These are phyloP conservation scores for Porites lutea DNA, from an alignment of 64 coral and sea anemone genomes.

Conservation along the genomic window DNA sequence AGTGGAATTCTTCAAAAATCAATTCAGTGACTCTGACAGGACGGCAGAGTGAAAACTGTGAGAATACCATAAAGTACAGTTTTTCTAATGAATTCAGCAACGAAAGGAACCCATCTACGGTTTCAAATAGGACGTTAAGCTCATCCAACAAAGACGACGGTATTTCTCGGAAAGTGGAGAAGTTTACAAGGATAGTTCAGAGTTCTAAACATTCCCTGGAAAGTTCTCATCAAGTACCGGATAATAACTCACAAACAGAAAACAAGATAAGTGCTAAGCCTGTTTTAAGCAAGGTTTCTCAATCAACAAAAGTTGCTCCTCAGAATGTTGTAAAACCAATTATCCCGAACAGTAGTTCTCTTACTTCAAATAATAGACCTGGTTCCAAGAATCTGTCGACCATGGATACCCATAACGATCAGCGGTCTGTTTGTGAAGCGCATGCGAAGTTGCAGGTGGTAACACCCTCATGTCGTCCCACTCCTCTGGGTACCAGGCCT, in stretches of 20 bases:
- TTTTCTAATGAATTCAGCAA: not conserved
- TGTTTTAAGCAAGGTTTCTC: not conserved
- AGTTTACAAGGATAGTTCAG: slow-evolving; percentile 17
- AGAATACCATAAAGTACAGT: not conserved
- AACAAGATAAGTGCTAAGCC: not conserved
- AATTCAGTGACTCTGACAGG: not conserved
- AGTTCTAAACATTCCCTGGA: not conserved
- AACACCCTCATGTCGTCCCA: slow-evolving; percentile 20
- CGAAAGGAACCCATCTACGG: not conserved
- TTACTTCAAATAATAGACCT: not conserved
- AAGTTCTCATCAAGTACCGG: not conserved
- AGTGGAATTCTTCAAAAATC: not conserved
- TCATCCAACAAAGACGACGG: not conserved
- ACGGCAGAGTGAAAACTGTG: not conserved
- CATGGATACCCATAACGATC: not conserved
- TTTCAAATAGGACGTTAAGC: not conserved
- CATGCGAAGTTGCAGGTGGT: slow-evolving; percentile 48
- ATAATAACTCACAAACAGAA: not conserved
- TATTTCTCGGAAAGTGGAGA: not conserved
- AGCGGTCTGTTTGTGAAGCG: not conserved
- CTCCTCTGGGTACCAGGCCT: not conserved
- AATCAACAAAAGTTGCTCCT: not conserved
- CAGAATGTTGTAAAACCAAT: not conserved
- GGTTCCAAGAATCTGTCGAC: not conserved
- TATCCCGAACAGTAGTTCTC: not conserved